Percentiles rank a stretch among this genome's conserved stretches.
phyloP scores from a whole-genome alignment of 1,140 invertebrate species.

The Coelopa frigida region DNA sequence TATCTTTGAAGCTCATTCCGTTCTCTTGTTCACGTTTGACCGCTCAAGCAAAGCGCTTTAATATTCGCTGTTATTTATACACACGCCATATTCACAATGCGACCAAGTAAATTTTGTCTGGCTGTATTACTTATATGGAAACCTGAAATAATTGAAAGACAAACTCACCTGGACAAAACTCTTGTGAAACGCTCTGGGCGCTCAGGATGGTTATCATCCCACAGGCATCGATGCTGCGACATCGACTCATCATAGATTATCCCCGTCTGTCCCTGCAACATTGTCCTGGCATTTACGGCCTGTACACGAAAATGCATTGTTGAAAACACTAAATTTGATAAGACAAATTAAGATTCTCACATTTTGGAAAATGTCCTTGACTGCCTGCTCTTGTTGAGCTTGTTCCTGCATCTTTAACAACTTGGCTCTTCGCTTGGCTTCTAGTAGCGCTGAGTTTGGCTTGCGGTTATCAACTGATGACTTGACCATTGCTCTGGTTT shows the following conservation, averaged over 20 bases:
- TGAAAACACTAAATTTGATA: too few species aligned
- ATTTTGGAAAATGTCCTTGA: constrained; percentile 54
- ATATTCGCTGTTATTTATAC: too few species aligned
- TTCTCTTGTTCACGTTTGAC: too few species aligned
- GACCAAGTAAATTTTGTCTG: background rate
- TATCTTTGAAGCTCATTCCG: too few species aligned
- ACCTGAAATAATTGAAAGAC: constrained; percentile 1
- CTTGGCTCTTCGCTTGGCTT: constrained; percentile 53
- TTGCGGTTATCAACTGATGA: constrained; percentile 30
- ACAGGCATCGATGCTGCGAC: constrained; percentile 69
- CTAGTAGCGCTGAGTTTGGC: constrained; percentile 49
- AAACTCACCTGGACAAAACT: constrained; percentile 57
- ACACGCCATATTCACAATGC: too few species aligned
- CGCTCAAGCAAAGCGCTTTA: too few species aligned
- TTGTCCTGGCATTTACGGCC: constrained; percentile 57
- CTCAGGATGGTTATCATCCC: constrained; percentile 79
- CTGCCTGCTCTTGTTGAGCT: constrained; percentile 35
- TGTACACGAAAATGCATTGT: constrained; percentile 48
- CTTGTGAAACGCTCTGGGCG: constrained; percentile 65
- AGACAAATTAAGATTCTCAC: constrained; percentile 40
- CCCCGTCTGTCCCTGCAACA: constrained; percentile 58
- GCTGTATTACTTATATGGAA: background rate
- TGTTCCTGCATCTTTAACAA: constrained; percentile 46
- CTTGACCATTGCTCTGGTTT: constrained; percentile 53
- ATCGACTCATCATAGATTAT: constrained; percentile 72